Base-by-base conservation (phyloP, 2,888 invertebrate genomes). In the Rhamphomyia laevipes region DNA sequence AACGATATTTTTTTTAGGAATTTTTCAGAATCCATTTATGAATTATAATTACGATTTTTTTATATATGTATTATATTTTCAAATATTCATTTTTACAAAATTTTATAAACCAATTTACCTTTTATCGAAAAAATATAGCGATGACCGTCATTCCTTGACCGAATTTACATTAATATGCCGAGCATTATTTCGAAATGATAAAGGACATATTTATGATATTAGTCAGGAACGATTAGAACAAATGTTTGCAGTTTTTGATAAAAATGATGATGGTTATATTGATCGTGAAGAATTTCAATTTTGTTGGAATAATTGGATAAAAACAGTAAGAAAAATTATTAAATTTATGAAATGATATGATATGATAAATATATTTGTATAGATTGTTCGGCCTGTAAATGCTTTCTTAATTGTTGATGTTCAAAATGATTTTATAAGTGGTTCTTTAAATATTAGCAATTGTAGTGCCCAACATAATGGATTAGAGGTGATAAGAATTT, bases 361-460 rank as follows among this genome's bases (percentile, higher is more conserved):
- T n/a, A 13, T 35, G 4, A 9, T 48, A 11, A 44, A 51, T 50
- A 47, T 51, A 53, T 51, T 56, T 57, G 65, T 66, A 53, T 70
- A 86, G 85, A 85, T 88, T 66, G 84, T 89, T 51, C 81, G 87
- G 48, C 92, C 92, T 16, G 82, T 86, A 57, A 85, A 83, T 65
- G 94, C 87, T 21, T 84, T 97, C 66, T 75, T 97, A 55, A 81
- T 96, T 52, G 91, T 97, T 54, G 96, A 97, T 70, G 94, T 96
- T 27, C 96, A 97, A 75, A 96, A 97, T 71, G 96, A 97, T 74
- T 97, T 97, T 73, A 93, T 97, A 65, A 82, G 85, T 48, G 96
- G 96, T 41, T 88, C 92, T 9, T 77, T 97, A 60, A 87, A 93
- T 68, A 87, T 97, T 64, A 88, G 86, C 71, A 84, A 91, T 63